phyloP scores from a whole-genome alignment of 1,140 invertebrate genomes.

The Drosophila varians region DNA sequence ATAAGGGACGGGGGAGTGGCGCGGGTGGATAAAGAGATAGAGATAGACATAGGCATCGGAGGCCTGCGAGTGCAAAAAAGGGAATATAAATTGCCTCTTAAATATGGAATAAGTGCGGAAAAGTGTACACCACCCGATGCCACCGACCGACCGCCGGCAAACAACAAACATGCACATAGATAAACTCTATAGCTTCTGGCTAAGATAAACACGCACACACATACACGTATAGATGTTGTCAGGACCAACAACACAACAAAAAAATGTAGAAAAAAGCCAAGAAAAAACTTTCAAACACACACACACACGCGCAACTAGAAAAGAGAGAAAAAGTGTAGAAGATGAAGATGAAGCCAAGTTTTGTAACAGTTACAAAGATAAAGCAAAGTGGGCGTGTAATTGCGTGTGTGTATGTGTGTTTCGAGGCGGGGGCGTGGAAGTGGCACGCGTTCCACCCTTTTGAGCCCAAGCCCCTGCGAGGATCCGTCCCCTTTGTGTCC shows the following conservation, averaged over 20 bases:
- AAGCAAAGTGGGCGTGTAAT: slow-evolving; percentile 66
- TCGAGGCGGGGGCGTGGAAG: slow-evolving; percentile 7
- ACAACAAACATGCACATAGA: slow-evolving; percentile 75
- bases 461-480: slow-evolving; percentile 11
- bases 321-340: slow-evolving; percentile 24
- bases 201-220: slow-evolving; percentile 66
- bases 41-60: background rate
- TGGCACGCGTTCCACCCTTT: slow-evolving; percentile 5
- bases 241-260: background rate
- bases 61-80: slow-evolving; percentile 61
- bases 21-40: too few relatives aligned
- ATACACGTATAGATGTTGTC: too few relatives aligned
- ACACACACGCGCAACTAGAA: slow-evolving; percentile 7
- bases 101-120: slow-evolving; percentile 83
- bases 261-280: background rate
- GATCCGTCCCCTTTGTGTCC: slow-evolving; percentile 35
- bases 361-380: slow-evolving; percentile 60
- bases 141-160: slow-evolving; percentile 35
- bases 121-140: slow-evolving; percentile 56
- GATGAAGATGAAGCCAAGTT: slow-evolving; percentile 49
- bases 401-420: slow-evolving; percentile 41
- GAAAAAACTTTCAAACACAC: slow-evolving; percentile 5
- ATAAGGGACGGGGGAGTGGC: background rate
- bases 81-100: slow-evolving; percentile 84
- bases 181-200: slow-evolving; percentile 76